Base-by-base conservation (phyloP, 2,797 vertebrate genomes). In the Hylomyscus alleni region DNA sequence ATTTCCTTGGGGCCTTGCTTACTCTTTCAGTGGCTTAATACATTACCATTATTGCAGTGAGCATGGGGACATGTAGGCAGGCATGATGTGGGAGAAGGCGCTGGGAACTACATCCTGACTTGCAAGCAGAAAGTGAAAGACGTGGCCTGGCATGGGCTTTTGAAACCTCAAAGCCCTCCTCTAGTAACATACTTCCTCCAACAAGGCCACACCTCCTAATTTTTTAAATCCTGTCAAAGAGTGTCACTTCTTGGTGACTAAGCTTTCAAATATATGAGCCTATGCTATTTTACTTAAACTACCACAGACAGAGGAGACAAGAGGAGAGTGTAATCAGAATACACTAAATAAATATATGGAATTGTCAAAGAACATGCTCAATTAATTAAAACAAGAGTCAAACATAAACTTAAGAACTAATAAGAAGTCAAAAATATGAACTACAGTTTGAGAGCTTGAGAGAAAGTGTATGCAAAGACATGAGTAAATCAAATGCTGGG, bases 401-500 rank as follows among this genome's bases (percentile, higher is more conserved):
- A n/a, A 10, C 44, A 52, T 67, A 86, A 69, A 52, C 50, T 52
- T 67, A 52, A 31, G 47, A 37, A 80, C 52, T 89, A 72, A 1
- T 62, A 84, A n/a, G 88, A 90, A 6, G 94, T 62, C 17, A 75
- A 81, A 19, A 72, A 62, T 52, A 58, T 47, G 26, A 73, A 85
- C 13, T 89, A 76, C 12, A 73, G 3, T 86, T 90, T 85, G 44
- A n/a, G 87, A 96, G 24, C 34, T 37, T 73, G 37, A 93, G 22
- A 88, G 56, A 92, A 91, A 1, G 2, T 29, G 44, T 69, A 19
- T 60, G 82, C 0, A 76, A 96, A 98, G 97, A 96, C 95, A 96
- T 93, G 82, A 97, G 60, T 96, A 98, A 91, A 22, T 65, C 65
- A 92, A 97, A 97, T 67, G 90, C 1, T 24, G 1, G 95, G 77